Evolutionary conservation across 2,113 vertebrate species (phyloP).

Genomic region (Scytalopus superciliaris): DNA sequence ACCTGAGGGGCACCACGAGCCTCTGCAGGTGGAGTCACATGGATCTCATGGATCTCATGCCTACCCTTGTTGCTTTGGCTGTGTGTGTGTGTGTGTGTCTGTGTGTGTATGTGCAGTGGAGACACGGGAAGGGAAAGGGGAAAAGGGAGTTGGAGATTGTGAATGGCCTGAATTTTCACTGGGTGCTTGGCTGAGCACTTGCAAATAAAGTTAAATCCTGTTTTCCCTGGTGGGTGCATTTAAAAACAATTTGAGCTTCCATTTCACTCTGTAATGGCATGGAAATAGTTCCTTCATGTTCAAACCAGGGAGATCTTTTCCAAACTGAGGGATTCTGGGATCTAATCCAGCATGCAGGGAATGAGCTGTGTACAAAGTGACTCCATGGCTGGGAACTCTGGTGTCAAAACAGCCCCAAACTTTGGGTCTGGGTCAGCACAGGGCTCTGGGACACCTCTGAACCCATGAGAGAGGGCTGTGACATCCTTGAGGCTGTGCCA

Average conservation of each 20-base stretch:
- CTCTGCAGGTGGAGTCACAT: background rate
- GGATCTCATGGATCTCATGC: fast-evolving
- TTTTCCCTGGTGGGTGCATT: background rate
- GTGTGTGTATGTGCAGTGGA: fast-evolving
- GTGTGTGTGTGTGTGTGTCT: fast-evolving
- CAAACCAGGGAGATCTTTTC: background rate
- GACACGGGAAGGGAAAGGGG: background rate
- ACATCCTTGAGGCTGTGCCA: background rate
- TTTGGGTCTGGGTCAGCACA: background rate
- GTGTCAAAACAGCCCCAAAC: background rate
- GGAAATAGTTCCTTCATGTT: background rate
- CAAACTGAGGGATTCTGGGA: background rate
- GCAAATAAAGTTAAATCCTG: background rate
- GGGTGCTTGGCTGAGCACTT: background rate
- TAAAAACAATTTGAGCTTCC: background rate
- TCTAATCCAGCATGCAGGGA: fast-evolving
- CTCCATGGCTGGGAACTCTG: background rate
- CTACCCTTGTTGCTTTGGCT: background rate
- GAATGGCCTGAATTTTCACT: background rate
- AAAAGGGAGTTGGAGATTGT: background rate
- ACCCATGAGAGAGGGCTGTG: fast-evolving
- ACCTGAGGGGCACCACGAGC: background rate
- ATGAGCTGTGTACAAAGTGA: fast-evolving
- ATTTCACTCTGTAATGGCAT: background rate
- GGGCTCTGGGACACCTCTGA: background rate